Evolutionary conservation across 2,113 vertebrate genomes (phyloP).

Genomic region (Anhinga anhinga): DNA sequence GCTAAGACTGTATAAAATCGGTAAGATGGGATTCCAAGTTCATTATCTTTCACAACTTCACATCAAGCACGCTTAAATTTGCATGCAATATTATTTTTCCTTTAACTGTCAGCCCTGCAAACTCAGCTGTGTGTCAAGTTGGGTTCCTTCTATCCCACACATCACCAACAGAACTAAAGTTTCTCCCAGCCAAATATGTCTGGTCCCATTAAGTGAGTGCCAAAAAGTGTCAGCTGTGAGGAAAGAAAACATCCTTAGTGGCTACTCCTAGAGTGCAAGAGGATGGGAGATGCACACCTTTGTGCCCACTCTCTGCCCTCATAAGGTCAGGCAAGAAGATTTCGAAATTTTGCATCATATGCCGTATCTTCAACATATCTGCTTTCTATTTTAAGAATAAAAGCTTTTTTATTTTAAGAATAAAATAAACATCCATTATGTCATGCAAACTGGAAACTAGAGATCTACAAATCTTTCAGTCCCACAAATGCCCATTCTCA

Average conservation of each 20-base stretch:
- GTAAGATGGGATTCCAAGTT: neutral
- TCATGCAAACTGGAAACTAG: neutral
- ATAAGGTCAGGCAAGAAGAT: neutral
- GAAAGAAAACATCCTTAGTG: neutral
- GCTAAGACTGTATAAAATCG: neutral
- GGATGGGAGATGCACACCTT: neutral
- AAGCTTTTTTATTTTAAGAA: neutral
- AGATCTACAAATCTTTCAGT: neutral
- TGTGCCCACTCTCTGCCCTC: neutral
- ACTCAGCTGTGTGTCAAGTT: constrained; percentile 12
- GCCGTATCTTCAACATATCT: neutral
- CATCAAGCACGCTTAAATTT: neutral
- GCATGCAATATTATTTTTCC: neutral
- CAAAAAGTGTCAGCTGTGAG: neutral
- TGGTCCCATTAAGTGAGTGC: neutral
- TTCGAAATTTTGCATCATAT: neutral
- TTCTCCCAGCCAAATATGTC: neutral
- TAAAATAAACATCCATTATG: neutral
- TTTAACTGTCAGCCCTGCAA: neutral
- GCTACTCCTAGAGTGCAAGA: neutral
- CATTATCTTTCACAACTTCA: neutral
- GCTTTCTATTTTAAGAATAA: neutral
- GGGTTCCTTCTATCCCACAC: neutral
- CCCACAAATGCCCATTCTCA: accelerated
- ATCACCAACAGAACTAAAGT: neutral